Base-by-base conservation (phyloP, 1,140 invertebrate genomes). In the Dinoponera quadriceps region DNA sequence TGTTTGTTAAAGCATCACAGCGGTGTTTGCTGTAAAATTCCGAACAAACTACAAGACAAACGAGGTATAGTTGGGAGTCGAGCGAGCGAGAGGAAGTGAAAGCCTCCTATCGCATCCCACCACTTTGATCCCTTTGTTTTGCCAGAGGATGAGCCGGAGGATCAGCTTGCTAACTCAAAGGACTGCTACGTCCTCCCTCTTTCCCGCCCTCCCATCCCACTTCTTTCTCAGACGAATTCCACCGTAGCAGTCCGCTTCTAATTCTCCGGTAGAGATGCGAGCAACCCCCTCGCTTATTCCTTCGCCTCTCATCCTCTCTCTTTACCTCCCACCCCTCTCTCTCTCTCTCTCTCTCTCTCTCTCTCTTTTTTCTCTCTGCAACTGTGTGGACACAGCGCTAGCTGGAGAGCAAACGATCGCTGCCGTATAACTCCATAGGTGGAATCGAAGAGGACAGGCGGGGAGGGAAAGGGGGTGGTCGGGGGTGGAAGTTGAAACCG, bases 131-230 rank as follows among this genome's bases (percentile, higher is more conserved):
- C 83, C 87, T 90, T 91, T 91, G 90, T 90, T 87, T 88, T 88
- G 85, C 77, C 85, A 90, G 66, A 85, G 89, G 89, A 91, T 87
- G 89, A 91, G 87, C 88, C 84, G 59, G 69, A 85, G 87, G 86
- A 89, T 91, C 90, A 89, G 88, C 87, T 90, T 90, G 89, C 84
- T 86, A 91, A 89, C 89, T 90, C 89, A 88, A 88, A 90, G 87
- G 85, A 88, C 82, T 90, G 83, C 77, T 75, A 48, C 62, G 20
- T 22, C 27, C 85, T 78, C 74, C 80, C 71, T 54, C 71, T 51
- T 73, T 85, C 63, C 49, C 27, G n/a, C 66, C 78, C 25, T 69
- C 59, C 74, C 54, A 3, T 51, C 71, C 38, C 62, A n/a, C 20
- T 78, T 75, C 71, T 81, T 83, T 82, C 86, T 83, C 49, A 59